Evolutionary conservation across 2,888 invertebrate species (phyloP).

Genomic region (Gerris lacustris): DNA sequence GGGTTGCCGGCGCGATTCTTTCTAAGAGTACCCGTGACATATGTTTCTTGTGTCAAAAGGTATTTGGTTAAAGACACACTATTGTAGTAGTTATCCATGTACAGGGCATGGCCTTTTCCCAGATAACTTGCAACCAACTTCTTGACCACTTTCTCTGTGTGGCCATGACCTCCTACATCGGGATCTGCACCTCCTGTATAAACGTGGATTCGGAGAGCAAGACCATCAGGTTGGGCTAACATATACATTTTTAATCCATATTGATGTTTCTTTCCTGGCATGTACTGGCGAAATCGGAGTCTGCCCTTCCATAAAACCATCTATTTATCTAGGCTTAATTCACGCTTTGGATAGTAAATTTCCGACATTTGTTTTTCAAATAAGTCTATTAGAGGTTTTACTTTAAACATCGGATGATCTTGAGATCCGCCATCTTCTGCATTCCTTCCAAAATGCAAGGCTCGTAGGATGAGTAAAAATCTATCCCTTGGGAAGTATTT

Average conservation of each 20-base stretch:
- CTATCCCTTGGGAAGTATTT: neutral
- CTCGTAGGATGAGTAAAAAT: neutral
- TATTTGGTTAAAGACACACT: constrained; percentile 31
- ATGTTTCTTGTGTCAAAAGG: constrained; percentile 29
- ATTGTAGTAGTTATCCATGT: constrained; percentile 35
- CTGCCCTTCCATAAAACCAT: no score
- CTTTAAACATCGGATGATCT: no score
- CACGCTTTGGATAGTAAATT: no score
- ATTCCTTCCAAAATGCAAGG: no score
- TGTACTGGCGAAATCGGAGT: no score
- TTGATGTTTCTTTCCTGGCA: constrained; percentile 28
- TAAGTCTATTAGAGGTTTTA: no score
- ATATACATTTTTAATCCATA: constrained; percentile 34
- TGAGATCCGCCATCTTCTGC: no score
- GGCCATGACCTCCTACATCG: constrained; percentile 27
- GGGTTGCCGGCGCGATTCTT: constrained; percentile 28
- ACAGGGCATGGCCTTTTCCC: constrained; percentile 32
- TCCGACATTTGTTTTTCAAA: no score
- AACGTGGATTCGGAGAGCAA: constrained; percentile 12
- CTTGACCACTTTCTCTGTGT: constrained; percentile 31
- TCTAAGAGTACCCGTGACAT: constrained; percentile 35
- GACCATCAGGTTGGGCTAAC: constrained; percentile 31
- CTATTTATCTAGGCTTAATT: no score
- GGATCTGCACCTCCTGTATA: constrained; percentile 11
- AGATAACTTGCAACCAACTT: constrained; percentile 32